phyloP scores from a whole-genome alignment of 2,888 invertebrate species.

The Drosophila meridionalis region DNA sequence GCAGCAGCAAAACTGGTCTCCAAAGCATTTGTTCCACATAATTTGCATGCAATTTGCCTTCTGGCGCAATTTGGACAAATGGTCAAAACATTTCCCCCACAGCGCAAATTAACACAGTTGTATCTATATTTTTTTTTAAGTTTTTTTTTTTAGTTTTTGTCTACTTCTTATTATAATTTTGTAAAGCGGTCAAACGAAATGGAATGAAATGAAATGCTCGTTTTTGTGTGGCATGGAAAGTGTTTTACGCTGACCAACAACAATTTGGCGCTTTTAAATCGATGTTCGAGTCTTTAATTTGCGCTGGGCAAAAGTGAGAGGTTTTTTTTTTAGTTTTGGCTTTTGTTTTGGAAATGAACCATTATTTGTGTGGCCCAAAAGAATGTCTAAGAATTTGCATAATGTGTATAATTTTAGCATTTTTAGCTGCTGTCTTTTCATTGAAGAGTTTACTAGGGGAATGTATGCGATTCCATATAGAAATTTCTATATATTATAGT shows the following conservation, averaged over 20 bases:
- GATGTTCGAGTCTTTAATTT: slow-evolving; percentile 46
- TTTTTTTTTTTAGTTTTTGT: slow-evolving; percentile 10
- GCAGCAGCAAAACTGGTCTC: slow-evolving; percentile 37
- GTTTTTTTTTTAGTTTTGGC: slow-evolving; percentile 6
- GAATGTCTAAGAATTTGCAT: slow-evolving; percentile 36
- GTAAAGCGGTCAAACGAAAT: slow-evolving; percentile 69
- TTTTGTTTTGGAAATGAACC: neutral
- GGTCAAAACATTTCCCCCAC: slow-evolving; percentile 48
- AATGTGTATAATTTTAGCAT: slow-evolving; percentile 1
- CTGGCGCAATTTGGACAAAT: slow-evolving; percentile 72
- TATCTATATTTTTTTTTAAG: slow-evolving; percentile 27
- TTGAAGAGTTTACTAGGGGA: neutral
- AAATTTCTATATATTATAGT: too few relatives aligned
- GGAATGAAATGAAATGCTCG: slow-evolving; percentile 58
- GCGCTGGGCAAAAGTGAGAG: slow-evolving; percentile 51
- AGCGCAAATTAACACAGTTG: slow-evolving; percentile 73
- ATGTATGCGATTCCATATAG: neutral
- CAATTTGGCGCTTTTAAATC: slow-evolving; percentile 35
- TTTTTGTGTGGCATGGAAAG: slow-evolving; percentile 60
- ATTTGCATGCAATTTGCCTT: slow-evolving; percentile 75
- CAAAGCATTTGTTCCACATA: slow-evolving; percentile 65
- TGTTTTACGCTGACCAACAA: slow-evolving; percentile 52
- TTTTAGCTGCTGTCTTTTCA: neutral
- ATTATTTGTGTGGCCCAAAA: slow-evolving; percentile 11
- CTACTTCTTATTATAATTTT: slow-evolving; percentile 11